Base-by-base conservation (phyloP, 1,140 invertebrate genomes). In the Drosophila pseudoobscura region DNA sequence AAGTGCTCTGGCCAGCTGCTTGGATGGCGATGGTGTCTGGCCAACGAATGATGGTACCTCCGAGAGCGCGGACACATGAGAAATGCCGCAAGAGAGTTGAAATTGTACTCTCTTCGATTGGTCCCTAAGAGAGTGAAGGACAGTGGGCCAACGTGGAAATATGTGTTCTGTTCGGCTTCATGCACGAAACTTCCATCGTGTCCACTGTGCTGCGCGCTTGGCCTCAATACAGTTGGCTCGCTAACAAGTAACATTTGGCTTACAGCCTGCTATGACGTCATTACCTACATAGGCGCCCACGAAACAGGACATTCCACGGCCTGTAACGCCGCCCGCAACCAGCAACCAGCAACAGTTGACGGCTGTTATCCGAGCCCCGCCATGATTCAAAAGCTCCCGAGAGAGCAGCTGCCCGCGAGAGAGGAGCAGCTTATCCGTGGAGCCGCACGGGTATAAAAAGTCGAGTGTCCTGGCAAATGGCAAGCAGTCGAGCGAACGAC, bases 331-430 rank as follows among this genome's bases (percentile, higher is more conserved):
- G 78, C 71, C 39, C 54, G 63, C 68, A 59, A 63, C 53, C 76
- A 89, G 63, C 68, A 59, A 63, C 53, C 76, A 89, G 85, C 87
- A 89, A 89, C 87, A 89, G 87, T 89, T 89, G 87, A 66, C 43
- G 57, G 46, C n/a, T 46, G 35, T 72, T 77, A 80, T 69, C 72
- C 80, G 73, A 41, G 60, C 54, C 41, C 35, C 41, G 46, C 8
- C 39, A 49, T 44, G 55, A 31, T 46, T 70, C 56, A 39, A 39
- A 39, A 44, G 47, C 43, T 68, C 74, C 63, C 64, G 35, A 45
- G 66, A 77, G 56, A 57, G 74, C 53, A 39, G 35, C 22, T 35
- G 45, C 22, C 6, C 35, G 49, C 44, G 2, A 13, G 2, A 13
- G 20, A 20, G 15, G 6, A 6, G 15, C n/a, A 75, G 45, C 49